Evolutionary conservation across 2,888 invertebrate species (phyloP), one percentile per base, ranked within the genome.

Genomic region (Athrips mouffetella): DNA sequence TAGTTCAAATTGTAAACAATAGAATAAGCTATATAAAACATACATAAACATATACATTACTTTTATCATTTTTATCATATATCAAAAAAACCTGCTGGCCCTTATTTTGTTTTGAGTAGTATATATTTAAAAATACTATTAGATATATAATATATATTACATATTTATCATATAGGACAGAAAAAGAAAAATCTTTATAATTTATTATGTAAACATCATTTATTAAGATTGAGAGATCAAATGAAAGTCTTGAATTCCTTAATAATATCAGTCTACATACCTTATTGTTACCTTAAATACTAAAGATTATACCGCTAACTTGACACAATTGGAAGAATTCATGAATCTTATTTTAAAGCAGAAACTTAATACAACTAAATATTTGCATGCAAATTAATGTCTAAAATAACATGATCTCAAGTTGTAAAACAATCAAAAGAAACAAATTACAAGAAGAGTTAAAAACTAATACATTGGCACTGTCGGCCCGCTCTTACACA

Each of bases 141-240:
- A n/a, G n/a, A n/a, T n/a, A n/a, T n/a, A n/a, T n/a, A n/a, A n/a
- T n/a, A n/a, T n/a, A n/a, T 18, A 18, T 37, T 37, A 16, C 1
- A 7, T 1, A 35, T 16, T 16, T n/a, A 20, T 21, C 2, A 27
- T 10, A n/a, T 2, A 27, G n/a, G 2, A 13, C n/a, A 16, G 7
- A 10, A 13, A 29, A 42, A 23, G 15, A 27, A 27, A 42, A 42
- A n/a, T 10, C n/a, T n/a, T n/a, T 18, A 2, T 18, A 15, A 15
- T 16, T 59, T 60, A 60, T 62, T 63, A 57, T 48, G 59, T 70
- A 67, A 57, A 65, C 63, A 60, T 62, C 65, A 63, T 79, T 83
- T 76, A 83, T 79, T 80, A 73, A 81, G 70, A 79, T 74, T 76
- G 73, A 71, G 87, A 88, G 88, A 88, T 88, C 88, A 87, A 85